These are phyloP conservation scores for Melinaea marsaeus DNA, from an alignment of 2,888 invertebrate species.

Conservation along the genomic window DNA sequence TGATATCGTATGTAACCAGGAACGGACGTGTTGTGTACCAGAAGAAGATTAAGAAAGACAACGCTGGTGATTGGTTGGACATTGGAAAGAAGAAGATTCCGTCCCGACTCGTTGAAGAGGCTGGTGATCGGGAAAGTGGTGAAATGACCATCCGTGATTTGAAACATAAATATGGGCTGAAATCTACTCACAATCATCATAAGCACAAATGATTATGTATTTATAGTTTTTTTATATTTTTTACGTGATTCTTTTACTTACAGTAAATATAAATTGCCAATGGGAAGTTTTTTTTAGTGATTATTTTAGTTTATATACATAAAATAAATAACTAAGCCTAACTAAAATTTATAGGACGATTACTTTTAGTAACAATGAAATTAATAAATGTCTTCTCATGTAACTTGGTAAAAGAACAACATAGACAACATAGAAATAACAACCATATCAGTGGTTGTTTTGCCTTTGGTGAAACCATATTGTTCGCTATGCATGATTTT, in stretches of 20 bases:
- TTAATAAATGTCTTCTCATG: too few relatives aligned
- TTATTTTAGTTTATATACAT: too few relatives aligned
- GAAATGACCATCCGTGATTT: slow-evolving; percentile 33
- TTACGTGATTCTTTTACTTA: slow-evolving; percentile 10
- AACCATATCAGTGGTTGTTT: too few relatives aligned
- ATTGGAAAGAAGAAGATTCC: slow-evolving; percentile 36
- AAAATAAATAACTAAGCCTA: too few relatives aligned
- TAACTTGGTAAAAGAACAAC: too few relatives aligned
- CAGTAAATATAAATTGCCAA: not conserved
- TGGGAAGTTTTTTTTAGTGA: too few relatives aligned
- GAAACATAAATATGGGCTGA: slow-evolving; percentile 31
- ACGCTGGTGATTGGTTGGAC: slow-evolving; percentile 60
- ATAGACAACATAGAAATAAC: too few relatives aligned
- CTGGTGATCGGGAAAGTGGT: slow-evolving; percentile 29
- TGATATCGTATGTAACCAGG: slow-evolving; percentile 64
- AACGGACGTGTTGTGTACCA: slow-evolving; percentile 65
- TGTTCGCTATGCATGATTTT: too few relatives aligned
- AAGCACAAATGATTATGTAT: slow-evolving; percentile 19
- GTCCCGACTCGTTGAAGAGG: slow-evolving; percentile 25
- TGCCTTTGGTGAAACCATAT: too few relatives aligned
- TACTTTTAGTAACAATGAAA: too few relatives aligned
- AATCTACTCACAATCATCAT: slow-evolving; percentile 26
- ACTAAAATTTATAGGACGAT: too few relatives aligned
- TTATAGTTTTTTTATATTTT: slow-evolving; percentile 7
- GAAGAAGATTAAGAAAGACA: slow-evolving; percentile 62